Evolutionary conservation across 2,113 vertebrate species (phyloP).

Genomic region (Spea bombifrons): DNA sequence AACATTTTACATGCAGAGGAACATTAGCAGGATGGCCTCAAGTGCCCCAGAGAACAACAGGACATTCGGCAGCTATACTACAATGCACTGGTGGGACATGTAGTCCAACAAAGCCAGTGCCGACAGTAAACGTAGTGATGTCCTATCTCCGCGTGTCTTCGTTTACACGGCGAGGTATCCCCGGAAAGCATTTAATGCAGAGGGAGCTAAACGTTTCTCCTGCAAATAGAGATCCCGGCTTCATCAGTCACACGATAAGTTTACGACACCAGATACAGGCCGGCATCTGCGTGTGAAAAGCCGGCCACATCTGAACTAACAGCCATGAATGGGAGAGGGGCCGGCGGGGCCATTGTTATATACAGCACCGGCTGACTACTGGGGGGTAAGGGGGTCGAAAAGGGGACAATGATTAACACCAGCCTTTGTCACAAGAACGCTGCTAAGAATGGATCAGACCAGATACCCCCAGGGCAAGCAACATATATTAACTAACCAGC

Average conservation of each 20-base stretch:
- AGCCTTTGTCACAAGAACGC: constrained; percentile 27
- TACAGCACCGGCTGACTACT: background rate
- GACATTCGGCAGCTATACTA: too few relatives aligned
- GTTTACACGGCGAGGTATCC: too few relatives aligned
- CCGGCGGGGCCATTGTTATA: background rate
- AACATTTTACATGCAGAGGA: too few relatives aligned
- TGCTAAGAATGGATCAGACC: constrained; percentile 7
- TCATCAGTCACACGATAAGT: constrained; percentile 18
- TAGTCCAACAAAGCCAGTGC: too few relatives aligned
- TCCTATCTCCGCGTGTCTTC: too few relatives aligned
- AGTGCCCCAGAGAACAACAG: too few relatives aligned
- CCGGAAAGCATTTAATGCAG: too few relatives aligned
- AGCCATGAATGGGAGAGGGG: background rate
- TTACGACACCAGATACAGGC: background rate
- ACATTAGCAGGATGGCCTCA: too few relatives aligned
- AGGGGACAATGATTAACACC: constrained; percentile 39
- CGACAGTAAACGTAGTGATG: too few relatives aligned
- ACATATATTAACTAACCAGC: constrained; percentile 17
- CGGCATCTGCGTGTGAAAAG: constrained; percentile 10
- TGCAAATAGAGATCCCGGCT: too few relatives aligned
- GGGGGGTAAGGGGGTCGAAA: background rate
- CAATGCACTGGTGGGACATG: too few relatives aligned
- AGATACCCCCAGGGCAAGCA: background rate
- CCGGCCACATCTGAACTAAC: constrained; percentile 28
- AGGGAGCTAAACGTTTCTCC: too few relatives aligned